Conservation (phyloP, 1,140 invertebrate genomes). For the Euura lappo region DNA sequence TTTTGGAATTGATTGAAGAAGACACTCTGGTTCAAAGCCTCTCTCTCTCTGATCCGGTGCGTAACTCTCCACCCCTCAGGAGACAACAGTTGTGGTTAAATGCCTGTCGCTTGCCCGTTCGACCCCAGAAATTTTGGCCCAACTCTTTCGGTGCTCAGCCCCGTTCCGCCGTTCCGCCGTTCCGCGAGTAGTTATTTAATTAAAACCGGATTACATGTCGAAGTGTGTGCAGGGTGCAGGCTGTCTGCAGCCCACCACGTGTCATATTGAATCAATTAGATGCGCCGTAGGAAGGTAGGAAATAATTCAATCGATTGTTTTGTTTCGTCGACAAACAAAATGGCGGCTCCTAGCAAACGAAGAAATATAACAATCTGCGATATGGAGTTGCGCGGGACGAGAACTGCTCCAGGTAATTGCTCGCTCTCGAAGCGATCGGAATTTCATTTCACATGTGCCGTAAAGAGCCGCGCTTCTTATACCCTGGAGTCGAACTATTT, state of each 20-base stretch:
- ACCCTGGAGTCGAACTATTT: background rate
- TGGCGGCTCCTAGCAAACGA: no score
- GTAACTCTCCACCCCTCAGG: constrained; percentile 25
- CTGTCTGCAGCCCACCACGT: constrained; percentile 25
- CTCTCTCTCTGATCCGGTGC: no score
- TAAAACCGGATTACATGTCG: constrained; percentile 52
- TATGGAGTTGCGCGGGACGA: no score
- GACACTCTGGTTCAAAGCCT: no score
- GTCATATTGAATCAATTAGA: constrained; percentile 24
- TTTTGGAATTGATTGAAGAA: no score
- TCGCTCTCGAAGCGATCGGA: no score
- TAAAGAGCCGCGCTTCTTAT: no score
- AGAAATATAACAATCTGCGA: no score
- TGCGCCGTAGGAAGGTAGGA: background rate
- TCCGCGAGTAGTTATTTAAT: constrained; percentile 47
- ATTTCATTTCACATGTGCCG: no score
- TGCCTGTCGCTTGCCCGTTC: constrained; percentile 37
- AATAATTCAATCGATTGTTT: no score
- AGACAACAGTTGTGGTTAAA: constrained; percentile 60
- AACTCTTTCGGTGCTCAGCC: constrained; percentile 30
- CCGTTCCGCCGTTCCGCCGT: background rate
- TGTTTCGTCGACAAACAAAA: no score
- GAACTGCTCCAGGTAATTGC: no score
- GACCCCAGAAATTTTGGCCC: constrained; percentile 35
- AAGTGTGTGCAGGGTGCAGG: constrained; percentile 18